These are phyloP conservation scores for Macrotis lagotis DNA, from an alignment of 2,113 vertebrate species.

Conservation along the genomic window DNA sequence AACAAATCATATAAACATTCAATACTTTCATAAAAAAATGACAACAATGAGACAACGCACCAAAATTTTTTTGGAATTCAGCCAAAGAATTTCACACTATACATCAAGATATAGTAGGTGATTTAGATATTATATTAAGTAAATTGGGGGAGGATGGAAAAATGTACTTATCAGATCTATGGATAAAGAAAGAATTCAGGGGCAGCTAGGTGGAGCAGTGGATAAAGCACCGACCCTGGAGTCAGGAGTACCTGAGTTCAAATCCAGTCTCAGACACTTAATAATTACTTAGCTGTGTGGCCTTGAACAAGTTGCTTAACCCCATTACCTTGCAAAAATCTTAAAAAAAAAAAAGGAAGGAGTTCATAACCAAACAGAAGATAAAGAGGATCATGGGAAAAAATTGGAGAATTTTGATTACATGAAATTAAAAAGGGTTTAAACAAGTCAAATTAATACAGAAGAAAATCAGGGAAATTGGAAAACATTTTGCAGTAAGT, in stretches of 20 bases:
- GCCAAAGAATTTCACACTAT: background rate
- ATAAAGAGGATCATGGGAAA: background rate
- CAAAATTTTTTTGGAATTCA: too few species aligned
- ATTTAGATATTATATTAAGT: background rate
- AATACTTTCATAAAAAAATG: too few species aligned
- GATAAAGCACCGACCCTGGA: too few species aligned
- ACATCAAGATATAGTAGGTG: background rate
- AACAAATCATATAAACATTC: too few species aligned
- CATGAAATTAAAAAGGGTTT: background rate
- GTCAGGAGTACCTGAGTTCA: too few species aligned
- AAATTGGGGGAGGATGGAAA: background rate
- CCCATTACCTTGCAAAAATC: too few species aligned
- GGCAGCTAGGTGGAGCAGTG: too few species aligned
- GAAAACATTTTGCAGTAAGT: background rate
- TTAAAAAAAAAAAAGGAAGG: too few species aligned
- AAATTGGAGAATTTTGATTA: background rate
- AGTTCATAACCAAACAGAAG: background rate
- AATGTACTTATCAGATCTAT: background rate
- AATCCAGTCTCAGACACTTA: too few species aligned
- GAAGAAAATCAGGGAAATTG: background rate
- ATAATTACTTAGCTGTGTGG: too few species aligned
- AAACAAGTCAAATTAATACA: background rate
- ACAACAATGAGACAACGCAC: too few species aligned
- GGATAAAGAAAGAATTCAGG: background rate
- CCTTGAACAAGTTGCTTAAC: too few species aligned